phyloP scores from a whole-genome alignment of 2,888 invertebrate genomes.

The Encarsia formosa region DNA sequence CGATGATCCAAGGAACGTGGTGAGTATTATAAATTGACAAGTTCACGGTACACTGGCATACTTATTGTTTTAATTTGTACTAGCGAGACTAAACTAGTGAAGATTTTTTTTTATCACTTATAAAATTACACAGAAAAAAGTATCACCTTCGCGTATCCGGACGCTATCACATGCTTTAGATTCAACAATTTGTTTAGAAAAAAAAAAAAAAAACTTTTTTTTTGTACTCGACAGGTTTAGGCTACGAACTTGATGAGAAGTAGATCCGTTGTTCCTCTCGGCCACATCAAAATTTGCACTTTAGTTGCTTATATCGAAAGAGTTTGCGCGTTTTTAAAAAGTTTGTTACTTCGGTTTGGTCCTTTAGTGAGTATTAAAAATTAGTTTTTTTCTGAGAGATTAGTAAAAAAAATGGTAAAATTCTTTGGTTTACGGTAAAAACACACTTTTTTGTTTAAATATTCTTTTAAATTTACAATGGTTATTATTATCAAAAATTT shows the following conservation, averaged over 20 bases:
- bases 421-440: slow-evolving; percentile 51
- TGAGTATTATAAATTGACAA: too few relatives aligned
- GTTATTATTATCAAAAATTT: slow-evolving; percentile 18
- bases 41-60: too few relatives aligned
- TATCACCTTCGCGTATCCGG: too few relatives aligned
- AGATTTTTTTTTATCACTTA: too few relatives aligned
- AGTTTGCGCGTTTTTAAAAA: slow-evolving; percentile 2
- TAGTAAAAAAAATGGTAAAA: slow-evolving; percentile 50
- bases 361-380: slow-evolving; percentile 3
- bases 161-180: too few relatives aligned
- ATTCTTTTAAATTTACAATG: slow-evolving; percentile 21
- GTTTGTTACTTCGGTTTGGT: too few relatives aligned
- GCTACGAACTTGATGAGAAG: slow-evolving; percentile 51
- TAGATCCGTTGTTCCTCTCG: slow-evolving; percentile 44
- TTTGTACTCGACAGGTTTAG: slow-evolving; percentile 53
- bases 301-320: not conserved
- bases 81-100: too few relatives aligned
- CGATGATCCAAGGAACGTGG: too few relatives aligned
- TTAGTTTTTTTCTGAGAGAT: slow-evolving; percentile 33
- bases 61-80: too few relatives aligned
- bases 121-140: too few relatives aligned
- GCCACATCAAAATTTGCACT: slow-evolving; percentile 1
- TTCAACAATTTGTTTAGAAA: too few relatives aligned
- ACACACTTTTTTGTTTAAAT: slow-evolving; percentile 13
- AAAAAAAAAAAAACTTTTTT: too few relatives aligned